Evolutionary conservation across 2,888 invertebrate genomes (phyloP), one percentile per base, ranked within the genome.

Genomic region (Syritta pipiens): DNA sequence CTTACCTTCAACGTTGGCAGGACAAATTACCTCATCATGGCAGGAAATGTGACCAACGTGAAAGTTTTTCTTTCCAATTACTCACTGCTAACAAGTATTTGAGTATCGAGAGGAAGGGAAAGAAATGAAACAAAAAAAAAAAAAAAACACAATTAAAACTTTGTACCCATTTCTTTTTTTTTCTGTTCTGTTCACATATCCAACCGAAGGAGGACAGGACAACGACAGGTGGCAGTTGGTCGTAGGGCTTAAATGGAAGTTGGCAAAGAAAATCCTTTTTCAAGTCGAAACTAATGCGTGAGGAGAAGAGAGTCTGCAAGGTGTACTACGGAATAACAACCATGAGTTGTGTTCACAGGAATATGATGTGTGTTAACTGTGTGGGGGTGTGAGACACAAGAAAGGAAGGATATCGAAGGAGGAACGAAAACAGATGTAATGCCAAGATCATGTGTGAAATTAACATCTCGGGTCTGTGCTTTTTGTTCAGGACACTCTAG

Each of bases 1-100:
- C n/a, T n/a, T n/a, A n/a, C n/a, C n/a, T n/a, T n/a, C n/a, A n/a
- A n/a, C 51, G 10, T 51, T 60, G 35, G 9, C 12, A 26, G 35
- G 32, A 72, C 69, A 63, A 72, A 63, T 62, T 72, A 42, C 62
- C 46, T 72, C 62, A 62, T 63, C 63, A 63, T n/a, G 42, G 17
- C 28, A 24, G 20, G 37, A 14, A 60, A 60, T 69, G 42, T 69
- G 71, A 48, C 71, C 48, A 57, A 40, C 40, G 63, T 20, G 24
- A 49, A 72, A 63, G 62, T 72, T 72, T 57, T 62, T 32, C 62
- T 48, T 32, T 20, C 40, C 30, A 48, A 63, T 63, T 63, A 63
- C 55, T 40, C 46, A 28, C 20, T 37, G 53, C 46, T 20, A 51
- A 51, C 53, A 60, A 35, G 53, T 37, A 9, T 53, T 32, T 44